Evolutionary conservation across 2,113 vertebrate species (phyloP).

Genomic region (Polypterus senegalus): DNA sequence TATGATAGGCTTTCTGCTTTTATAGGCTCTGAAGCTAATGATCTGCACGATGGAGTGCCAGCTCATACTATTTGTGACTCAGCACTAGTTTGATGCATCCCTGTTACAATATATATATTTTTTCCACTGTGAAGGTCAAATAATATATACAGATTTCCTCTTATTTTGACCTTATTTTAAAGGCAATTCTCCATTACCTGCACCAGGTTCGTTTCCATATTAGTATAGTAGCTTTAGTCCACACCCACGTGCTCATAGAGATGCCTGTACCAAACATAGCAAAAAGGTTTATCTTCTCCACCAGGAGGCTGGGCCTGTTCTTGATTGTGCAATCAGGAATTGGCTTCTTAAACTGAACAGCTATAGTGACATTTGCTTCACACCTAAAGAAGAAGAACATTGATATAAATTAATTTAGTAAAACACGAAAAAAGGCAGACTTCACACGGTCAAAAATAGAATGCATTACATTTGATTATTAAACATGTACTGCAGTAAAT

Average conservation of each 20-base stretch:
- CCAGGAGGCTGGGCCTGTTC: slow-evolving; percentile 85
- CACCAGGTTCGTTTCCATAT: slow-evolving; percentile 97
- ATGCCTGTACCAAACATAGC: slow-evolving; percentile 96
- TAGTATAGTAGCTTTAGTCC: slow-evolving; percentile 94
- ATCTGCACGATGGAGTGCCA: too few species aligned
- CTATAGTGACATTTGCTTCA: slow-evolving; percentile 92
- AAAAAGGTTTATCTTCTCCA: slow-evolving; percentile 97
- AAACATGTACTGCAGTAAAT: background rate
- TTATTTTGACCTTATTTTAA: too few species aligned
- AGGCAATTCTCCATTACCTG: slow-evolving; percentile 49
- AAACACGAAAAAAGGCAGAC: background rate
- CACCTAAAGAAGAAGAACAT: slow-evolving; percentile 47
- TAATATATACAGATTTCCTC: too few species aligned
- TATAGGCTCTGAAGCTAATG: too few species aligned
- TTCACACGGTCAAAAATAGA: background rate
- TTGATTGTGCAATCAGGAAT: slow-evolving; percentile 89
- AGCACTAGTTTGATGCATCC: too few species aligned
- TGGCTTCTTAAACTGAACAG: slow-evolving; percentile 85
- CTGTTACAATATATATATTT: too few species aligned
- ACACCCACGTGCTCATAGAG: slow-evolving; percentile 97
- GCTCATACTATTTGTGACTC: too few species aligned
- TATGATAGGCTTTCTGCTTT: too few species aligned
- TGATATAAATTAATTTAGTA: background rate
- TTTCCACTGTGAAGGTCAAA: too few species aligned
- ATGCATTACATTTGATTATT: background rate